phyloP scores from a whole-genome alignment of 1,140 invertebrate species.

The Drosophila triauraria region DNA sequence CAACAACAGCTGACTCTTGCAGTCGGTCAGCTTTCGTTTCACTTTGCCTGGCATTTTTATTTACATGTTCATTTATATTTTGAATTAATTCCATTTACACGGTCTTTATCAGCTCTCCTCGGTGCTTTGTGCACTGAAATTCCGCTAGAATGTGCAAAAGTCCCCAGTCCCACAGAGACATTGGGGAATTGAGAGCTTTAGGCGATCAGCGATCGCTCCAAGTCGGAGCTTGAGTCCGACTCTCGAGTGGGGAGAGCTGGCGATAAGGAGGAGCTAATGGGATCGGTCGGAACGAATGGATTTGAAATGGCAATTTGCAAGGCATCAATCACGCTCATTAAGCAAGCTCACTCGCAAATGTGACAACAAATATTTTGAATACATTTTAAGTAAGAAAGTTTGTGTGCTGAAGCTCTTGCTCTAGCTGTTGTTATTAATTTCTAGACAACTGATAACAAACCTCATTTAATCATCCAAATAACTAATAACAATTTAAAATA shows the following conservation, averaged over 20 bases:
- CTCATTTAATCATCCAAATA: conserved; percentile 1
- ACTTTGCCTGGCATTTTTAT: conserved; percentile 29
- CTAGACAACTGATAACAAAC: background rate
- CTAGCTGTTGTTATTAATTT: background rate
- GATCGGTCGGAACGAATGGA: conserved; percentile 3
- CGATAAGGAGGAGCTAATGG: conserved; percentile 30
- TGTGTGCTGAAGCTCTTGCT: background rate
- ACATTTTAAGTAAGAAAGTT: background rate
- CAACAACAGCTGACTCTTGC: conserved; percentile 18
- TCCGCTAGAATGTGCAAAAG: conserved; percentile 17
- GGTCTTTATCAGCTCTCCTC: conserved; percentile 52
- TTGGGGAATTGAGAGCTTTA: conserved; percentile 34
- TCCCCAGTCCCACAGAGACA: background rate
- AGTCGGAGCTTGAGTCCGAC: conserved; percentile 16
- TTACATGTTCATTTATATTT: conserved; percentile 26
- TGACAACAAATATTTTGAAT: background rate
- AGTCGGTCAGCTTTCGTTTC: conserved; percentile 25
- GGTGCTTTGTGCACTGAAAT: conserved; percentile 30
- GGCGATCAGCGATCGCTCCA: conserved; percentile 7
- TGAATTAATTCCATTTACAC: conserved; percentile 47
- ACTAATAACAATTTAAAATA: background rate
- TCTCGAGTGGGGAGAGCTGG: conserved; percentile 6
- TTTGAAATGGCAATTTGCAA: conserved; percentile 14
- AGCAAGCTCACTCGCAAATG: background rate
- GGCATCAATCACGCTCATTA: conserved; percentile 10